Percentiles rank a stretch among this genome's conserved stretches.
These are phyloP conservation scores for Meriones unguiculatus DNA, from an alignment of 2,113 vertebrate species.

Conservation along the genomic window DNA sequence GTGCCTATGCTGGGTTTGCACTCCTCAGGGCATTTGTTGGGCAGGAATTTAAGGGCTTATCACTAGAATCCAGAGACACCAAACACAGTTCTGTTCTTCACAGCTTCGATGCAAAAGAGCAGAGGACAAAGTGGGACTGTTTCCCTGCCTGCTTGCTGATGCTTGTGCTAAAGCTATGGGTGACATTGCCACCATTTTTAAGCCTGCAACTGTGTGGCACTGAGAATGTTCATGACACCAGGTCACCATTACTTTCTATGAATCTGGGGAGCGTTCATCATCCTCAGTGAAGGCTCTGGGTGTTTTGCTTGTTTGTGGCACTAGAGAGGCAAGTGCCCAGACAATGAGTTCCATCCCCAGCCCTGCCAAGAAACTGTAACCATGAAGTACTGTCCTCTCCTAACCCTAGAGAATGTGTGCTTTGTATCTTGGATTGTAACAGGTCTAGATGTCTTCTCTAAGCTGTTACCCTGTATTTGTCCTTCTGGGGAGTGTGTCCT, in stretches of 20 bases:
- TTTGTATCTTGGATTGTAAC: not conserved
- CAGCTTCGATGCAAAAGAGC: not conserved
- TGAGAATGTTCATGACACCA: not conserved
- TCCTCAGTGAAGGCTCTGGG: not conserved
- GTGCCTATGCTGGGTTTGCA: accelerated
- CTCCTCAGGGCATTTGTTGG: not conserved
- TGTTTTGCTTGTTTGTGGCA: not conserved
- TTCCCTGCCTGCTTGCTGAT: not conserved
- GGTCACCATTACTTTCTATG: not conserved
- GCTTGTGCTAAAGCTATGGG: too few relatives aligned
- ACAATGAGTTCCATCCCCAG: not conserved
- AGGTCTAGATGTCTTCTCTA: not conserved
- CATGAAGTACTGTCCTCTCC: not conserved
- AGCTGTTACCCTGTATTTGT: not conserved
- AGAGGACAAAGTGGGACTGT: not conserved
- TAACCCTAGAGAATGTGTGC: not conserved
- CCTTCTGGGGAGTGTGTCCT: not conserved
- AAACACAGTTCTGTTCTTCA: not conserved
- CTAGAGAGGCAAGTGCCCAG: not conserved
- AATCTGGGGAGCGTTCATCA: not conserved
- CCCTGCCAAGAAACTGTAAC: not conserved
- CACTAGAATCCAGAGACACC: not conserved
- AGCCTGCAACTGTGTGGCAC: not conserved
- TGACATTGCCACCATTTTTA: not conserved
- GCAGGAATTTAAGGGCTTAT: not conserved